Base-by-base conservation (phyloP, 2,113 vertebrate species). In the Mormyrus lacerda region DNA sequence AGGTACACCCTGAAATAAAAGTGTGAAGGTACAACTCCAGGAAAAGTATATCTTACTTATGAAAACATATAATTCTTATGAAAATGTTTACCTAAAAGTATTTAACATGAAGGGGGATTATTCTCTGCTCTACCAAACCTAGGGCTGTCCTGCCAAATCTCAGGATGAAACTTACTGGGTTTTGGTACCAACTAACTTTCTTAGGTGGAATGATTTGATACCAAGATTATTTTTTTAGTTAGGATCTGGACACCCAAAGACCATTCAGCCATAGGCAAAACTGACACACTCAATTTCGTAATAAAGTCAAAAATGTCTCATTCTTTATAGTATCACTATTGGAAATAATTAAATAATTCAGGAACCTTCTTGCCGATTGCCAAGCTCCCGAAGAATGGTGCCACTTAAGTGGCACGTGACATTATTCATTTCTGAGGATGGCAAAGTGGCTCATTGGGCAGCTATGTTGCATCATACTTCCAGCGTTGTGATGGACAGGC, bases 1-100 rank as follows among this genome's bases (percentile, higher is more conserved):
- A 91, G 94, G 96, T 96, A 53, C 93, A 87, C 65, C 91, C 90
- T 87, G 85, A 87, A 50, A 87, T 53, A 50, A 84, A 24, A 47
- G 10, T 17, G 19, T 84, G 44, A 44, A 84, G 82, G 44, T 45
- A 84, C 19, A 84, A 84, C 82, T 45, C 47, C 44, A 84, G 21
- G 42, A 45, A 84, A 47, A 84, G 39, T 82, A 44, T 82, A 42
- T 82, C 13, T 82, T 44, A 82, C 76, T 17, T 82, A 8, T 19
- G 76, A 42, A 15, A 82, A 82, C 35, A 21, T 73, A 15, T 35
- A 27, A 35, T 15, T 76, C 27, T 39, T 76, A 4, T 76, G 31
- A 31, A 19, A 31, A 76, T 76, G 11, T 76, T 39, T 76, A 76
- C 2, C 73, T 61, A n/a, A 61, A 61, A 24, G 21, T n/a, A n/a